phyloP scores from a whole-genome alignment of 1,140 invertebrate genomes.

The Bombus turneri region DNA sequence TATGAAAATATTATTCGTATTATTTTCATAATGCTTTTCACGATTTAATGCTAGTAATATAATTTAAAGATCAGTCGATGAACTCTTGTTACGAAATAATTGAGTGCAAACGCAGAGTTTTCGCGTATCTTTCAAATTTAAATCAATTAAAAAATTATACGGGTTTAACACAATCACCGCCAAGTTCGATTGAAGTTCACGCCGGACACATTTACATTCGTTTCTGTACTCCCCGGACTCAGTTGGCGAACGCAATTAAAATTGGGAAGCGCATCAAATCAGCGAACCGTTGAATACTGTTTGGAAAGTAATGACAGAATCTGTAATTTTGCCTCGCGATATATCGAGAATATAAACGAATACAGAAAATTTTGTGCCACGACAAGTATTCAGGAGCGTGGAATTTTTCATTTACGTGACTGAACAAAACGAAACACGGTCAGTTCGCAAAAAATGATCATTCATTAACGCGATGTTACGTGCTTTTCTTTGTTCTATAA shows the following conservation, averaged over 20 bases:
- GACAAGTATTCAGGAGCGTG: background rate
- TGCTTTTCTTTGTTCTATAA: background rate
- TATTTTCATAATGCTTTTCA: background rate
- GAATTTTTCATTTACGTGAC: constrained; percentile 4
- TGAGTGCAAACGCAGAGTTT: background rate
- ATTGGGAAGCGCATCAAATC: constrained; percentile 47
- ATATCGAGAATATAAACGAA: constrained; percentile 15
- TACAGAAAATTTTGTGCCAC: background rate
- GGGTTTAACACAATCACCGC: constrained; percentile 35
- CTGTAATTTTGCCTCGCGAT: constrained; percentile 24
- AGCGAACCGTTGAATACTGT: constrained; percentile 40
- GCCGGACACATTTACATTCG: constrained; percentile 26
- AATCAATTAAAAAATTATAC: constrained; percentile 51
- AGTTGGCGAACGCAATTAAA: constrained; percentile 46
- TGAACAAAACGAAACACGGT: background rate
- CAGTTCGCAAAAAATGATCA: background rate
- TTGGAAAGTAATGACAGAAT: constrained; percentile 51
- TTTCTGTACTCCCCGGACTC: constrained; percentile 4
- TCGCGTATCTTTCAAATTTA: constrained; percentile 13
- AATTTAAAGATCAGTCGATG: constrained; percentile 4
- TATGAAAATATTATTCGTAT: background rate
- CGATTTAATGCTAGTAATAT: background rate
- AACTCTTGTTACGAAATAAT: constrained; percentile 7
- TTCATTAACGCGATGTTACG: background rate
- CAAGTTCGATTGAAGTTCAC: constrained; percentile 42